Percentiles rank a stretch among this genome's conserved stretches.
Conservation (phyloP, 2,797 vertebrate genomes). For the Molossus alvarezi region DNA sequence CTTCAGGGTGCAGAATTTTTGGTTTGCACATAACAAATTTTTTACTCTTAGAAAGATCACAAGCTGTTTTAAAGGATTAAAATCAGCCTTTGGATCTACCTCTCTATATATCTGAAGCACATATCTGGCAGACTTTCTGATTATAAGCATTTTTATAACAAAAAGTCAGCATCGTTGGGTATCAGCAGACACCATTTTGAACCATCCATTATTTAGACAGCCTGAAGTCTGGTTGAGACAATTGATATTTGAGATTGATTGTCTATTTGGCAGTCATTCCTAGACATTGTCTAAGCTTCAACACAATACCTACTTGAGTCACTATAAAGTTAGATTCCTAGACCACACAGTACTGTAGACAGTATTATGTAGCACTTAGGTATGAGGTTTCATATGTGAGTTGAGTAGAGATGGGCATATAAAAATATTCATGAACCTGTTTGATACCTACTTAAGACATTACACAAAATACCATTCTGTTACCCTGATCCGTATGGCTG, state of each 20-base stretch:
- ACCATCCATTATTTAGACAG: conserved; percentile 65
- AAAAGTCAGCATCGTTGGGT: conserved; percentile 53
- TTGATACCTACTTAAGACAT: background rate
- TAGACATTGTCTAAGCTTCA: conserved; percentile 69
- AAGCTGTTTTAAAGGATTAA: conserved; percentile 29
- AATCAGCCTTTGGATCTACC: conserved; percentile 13
- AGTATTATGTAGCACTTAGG: conserved; percentile 59
- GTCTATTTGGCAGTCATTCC: conserved; percentile 76
- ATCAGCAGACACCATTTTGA: conserved; percentile 78
- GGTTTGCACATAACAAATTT: conserved; percentile 6
- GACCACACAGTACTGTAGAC: conserved; percentile 60
- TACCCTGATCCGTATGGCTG: background rate
- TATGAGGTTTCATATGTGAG: conserved; percentile 53
- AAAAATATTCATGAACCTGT: conserved; percentile 31
- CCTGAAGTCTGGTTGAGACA: conserved; percentile 68
- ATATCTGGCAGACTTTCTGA: conserved; percentile 19
- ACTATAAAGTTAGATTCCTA: conserved; percentile 76
- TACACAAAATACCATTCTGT: background rate
- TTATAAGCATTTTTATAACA: conserved; percentile 70
- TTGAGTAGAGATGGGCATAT: background rate
- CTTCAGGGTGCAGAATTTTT: background rate
- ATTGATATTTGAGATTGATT: conserved; percentile 81
- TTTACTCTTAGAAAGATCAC: background rate
- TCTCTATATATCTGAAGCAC: background rate
- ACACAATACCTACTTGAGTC: conserved; percentile 26